Conservation (phyloP, 1,140 invertebrate genomes). For the Pomacea maculata region DNA sequence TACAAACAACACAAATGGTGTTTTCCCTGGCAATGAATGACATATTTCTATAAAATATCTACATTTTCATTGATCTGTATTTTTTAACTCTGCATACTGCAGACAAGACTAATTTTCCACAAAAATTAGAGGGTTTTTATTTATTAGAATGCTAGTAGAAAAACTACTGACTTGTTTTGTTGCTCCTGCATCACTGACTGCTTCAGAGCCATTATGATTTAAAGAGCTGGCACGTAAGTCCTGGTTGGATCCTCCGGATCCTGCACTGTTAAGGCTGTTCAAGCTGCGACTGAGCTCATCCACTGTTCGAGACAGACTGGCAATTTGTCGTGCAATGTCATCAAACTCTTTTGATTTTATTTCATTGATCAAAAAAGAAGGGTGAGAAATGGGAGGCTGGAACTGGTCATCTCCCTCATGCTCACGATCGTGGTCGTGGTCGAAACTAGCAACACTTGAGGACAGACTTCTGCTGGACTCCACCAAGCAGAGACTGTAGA, state of each 20-base stretch:
- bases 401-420: neutral
- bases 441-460: constrained; percentile 38
- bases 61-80: too few species aligned
- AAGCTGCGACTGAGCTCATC: constrained; percentile 55
- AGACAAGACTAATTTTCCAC: too few species aligned
- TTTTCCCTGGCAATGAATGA: too few species aligned
- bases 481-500: constrained; percentile 56
- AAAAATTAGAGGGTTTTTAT: too few species aligned
- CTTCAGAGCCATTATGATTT: neutral
- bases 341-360: constrained; percentile 48
- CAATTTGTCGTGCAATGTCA: constrained; percentile 54
- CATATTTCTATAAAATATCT: too few species aligned
- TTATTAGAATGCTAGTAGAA: too few species aligned
- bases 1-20: too few species aligned
- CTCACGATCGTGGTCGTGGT: constrained; percentile 15
- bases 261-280: constrained; percentile 51
- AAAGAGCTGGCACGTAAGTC: neutral
- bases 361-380: neutral
- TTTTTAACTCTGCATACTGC: too few species aligned
- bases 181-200: constrained; percentile 5
- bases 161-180: neutral
- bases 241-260: constrained; percentile 44
- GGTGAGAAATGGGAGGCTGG: neutral
- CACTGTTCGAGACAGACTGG: constrained; percentile 55
- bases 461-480: constrained; percentile 47